These are phyloP conservation scores for Cotesia vestalis DNA, from an alignment of 1,140 invertebrate species.

Conservation along the genomic window DNA sequence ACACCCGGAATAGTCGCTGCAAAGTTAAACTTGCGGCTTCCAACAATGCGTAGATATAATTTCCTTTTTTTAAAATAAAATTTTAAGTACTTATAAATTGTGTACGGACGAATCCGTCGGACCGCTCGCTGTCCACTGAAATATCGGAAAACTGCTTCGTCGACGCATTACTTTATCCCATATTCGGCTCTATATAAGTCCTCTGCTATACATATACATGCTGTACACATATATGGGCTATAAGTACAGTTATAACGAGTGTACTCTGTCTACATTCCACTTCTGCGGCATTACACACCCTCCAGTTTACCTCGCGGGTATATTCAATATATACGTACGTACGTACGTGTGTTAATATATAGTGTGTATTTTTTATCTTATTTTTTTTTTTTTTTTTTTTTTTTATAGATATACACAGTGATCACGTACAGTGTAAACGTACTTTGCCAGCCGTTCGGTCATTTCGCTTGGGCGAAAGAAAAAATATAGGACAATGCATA, in stretches of 20 bases:
- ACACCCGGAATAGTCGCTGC: no score
- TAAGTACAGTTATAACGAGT: not conserved
- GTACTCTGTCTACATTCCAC: not conserved
- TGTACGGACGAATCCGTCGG: not conserved
- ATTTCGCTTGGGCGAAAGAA: slow-evolving; percentile 28
- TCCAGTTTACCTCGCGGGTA: no score
- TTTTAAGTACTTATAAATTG: no score
- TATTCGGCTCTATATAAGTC: slow-evolving; percentile 51
- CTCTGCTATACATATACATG: not conserved
- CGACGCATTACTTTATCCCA: slow-evolving; percentile 49
- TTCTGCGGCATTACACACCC: no score
- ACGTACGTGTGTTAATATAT: slow-evolving; percentile 28
- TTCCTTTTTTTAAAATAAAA: no score
- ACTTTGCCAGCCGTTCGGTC: slow-evolving; percentile 25
- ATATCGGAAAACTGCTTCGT: slow-evolving; percentile 51
- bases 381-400: no score
- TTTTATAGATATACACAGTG: slow-evolving; percentile 41
- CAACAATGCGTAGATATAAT: no score
- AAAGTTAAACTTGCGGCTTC: no score
- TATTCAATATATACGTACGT: slow-evolving; percentile 16
- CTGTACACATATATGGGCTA: no score
- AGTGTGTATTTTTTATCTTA: no score
- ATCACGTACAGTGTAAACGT: slow-evolving; percentile 51
- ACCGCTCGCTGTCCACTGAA: slow-evolving; percentile 42
- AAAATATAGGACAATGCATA: slow-evolving; percentile 26